These are phyloP conservation scores for Acrocera orbiculus DNA, from an alignment of 2,888 invertebrate genomes.

Conservation along the genomic window DNA sequence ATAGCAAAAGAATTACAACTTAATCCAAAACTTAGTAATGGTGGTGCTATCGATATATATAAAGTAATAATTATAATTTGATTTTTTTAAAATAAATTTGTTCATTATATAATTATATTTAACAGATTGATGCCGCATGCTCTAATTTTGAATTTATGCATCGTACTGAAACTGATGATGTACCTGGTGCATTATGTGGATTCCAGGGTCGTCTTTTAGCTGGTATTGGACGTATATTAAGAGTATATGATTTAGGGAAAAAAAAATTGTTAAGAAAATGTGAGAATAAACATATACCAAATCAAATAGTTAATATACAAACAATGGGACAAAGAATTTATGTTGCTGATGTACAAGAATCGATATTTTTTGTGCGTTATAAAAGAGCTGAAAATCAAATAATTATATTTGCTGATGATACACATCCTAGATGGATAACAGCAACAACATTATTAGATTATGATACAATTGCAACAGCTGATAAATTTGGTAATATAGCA, in stretches of 20 bases:
- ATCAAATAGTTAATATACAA: conserved; percentile 83
- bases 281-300: conserved; percentile 94
- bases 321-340: conserved; percentile 88
- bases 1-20: conserved; percentile 79
- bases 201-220: conserved; percentile 85
- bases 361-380: conserved; percentile 88
- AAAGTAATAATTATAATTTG: conserved; percentile 15
- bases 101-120: conserved; percentile 7
- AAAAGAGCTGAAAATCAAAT: conserved; percentile 91
- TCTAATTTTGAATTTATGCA: conserved; percentile 81
- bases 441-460: conserved; percentile 85
- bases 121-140: conserved; percentile 47
- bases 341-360: conserved; percentile 92
- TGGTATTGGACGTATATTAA: conserved; percentile 78
- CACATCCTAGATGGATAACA: conserved; percentile 92
- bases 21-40: conserved; percentile 65
- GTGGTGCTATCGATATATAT: conserved; percentile 78
- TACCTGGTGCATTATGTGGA: conserved; percentile 72
- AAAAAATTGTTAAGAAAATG: conserved; percentile 93
- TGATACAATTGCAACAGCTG: conserved; percentile 88
- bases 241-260: conserved; percentile 92
- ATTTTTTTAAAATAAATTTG: neutral
- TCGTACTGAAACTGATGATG: conserved; percentile 83
- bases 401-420: conserved; percentile 96
- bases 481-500: conserved; percentile 94